Evolutionary conservation across 2,888 invertebrate species (phyloP), one percentile per base, ranked within the genome.

Genomic region (Apamea epomidion): DNA sequence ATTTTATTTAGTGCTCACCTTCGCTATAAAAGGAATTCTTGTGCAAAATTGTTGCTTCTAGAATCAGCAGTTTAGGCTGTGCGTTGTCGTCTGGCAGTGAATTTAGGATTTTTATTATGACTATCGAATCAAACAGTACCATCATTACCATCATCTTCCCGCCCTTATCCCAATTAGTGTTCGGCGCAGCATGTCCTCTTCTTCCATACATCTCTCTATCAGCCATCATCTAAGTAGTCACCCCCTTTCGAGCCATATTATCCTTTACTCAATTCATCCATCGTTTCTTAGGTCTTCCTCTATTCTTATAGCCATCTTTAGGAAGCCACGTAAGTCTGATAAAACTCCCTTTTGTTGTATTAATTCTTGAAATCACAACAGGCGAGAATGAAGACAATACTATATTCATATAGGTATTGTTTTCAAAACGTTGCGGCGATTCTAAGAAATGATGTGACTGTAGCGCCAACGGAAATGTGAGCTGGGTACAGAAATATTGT

Each of bases 301-400:
- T 54, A 21, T 10, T 58, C 25, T 25, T 25, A 58, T 42, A 71
- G 2, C 6, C n/a, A 60, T 37, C 37, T 21, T 72, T n/a, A n/a
- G 7, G n/a, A 21, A 72, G 21, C 58, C 78, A 67, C 68, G 58
- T 68, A 68, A 3, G 16, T 45, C 37, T 8, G 78, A 79, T 78
- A 78, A 80, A n/a, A 58, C 67, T 32, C 12, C n/a, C 37, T 48
- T 79, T 78, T 78, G 78, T 78, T 79, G 12, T n/a, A 67, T 37
- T 45, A 37, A 79, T 79, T 67, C 58, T 67, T 58, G 37, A n/a
- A 78, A 68, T 8, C n/a, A 68, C 79, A 48, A 58, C 45, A n/a
- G 12, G 2, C 18, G 10, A 42, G 62, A 37, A 72, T 42, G 72
- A 72, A 64, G 58, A 78, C 78, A 78, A 78, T 78, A 58, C 78